phyloP scores from a whole-genome alignment of 2,888 invertebrate species.

The Liposcelis brunnea region DNA sequence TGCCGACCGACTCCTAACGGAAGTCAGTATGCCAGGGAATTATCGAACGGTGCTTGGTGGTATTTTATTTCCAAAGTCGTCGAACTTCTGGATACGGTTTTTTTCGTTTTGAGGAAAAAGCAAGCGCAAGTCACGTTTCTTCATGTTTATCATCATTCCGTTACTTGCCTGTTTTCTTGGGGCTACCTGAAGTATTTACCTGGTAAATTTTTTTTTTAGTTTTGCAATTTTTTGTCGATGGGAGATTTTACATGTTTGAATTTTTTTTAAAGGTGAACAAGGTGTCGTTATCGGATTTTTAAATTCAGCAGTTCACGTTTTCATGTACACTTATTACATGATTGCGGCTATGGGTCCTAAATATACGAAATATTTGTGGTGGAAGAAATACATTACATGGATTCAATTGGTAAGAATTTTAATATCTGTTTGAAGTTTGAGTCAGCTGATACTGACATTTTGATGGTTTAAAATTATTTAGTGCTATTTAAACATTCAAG shows the following conservation, averaged over 20 bases:
- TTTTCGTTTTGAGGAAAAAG: constrained; percentile 81
- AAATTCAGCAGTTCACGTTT: constrained; percentile 32
- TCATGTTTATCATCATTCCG: constrained; percentile 75
- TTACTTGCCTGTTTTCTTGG: constrained; percentile 66
- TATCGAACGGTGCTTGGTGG: constrained; percentile 40
- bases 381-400: constrained; percentile 35
- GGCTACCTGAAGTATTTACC: constrained; percentile 61
- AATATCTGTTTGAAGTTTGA: no score
- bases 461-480: no score
- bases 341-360: constrained; percentile 32
- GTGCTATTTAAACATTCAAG: no score
- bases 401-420: constrained; percentile 26
- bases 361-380: constrained; percentile 33
- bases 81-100: constrained; percentile 64
- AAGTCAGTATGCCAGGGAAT: not conserved
- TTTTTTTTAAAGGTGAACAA: constrained; percentile 24
- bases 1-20: constrained; percentile 20
- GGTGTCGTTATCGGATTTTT: constrained; percentile 31
- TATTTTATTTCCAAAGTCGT: constrained; percentile 64
- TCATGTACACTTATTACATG: constrained; percentile 35
- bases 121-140: constrained; percentile 73
- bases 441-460: no score
- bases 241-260: no score
- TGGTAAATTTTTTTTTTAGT: constrained; percentile 28
- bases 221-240: no score